Conservation (phyloP, 2,888 invertebrate species). For the Plagiodera versicolora region DNA sequence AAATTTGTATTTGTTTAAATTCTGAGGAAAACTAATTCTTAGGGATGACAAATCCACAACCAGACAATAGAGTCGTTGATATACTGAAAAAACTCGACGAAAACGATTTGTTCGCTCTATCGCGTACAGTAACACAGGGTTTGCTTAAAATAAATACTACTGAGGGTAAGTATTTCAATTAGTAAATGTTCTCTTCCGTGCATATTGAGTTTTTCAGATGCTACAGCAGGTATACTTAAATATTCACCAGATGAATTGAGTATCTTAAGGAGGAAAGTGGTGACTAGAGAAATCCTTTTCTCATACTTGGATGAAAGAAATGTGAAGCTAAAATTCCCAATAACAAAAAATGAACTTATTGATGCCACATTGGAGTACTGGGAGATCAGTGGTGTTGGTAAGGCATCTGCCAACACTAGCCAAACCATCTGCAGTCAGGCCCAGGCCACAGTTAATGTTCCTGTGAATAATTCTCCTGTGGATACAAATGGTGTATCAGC, state of each 20-base stretch:
- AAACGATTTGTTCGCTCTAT: slow-evolving; percentile 41
- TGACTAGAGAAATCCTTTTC: slow-evolving; percentile 60
- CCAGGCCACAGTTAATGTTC: slow-evolving; percentile 8
- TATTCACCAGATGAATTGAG: slow-evolving; percentile 56
- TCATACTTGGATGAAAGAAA: slow-evolving; percentile 58
- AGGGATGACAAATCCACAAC: background rate
- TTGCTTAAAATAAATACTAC: slow-evolving; percentile 42
- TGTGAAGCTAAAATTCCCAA: slow-evolving; percentile 53
- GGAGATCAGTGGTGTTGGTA: slow-evolving; percentile 39
- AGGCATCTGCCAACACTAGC: background rate
- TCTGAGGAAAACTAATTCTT: too few species aligned
- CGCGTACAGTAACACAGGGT: slow-evolving; percentile 48
- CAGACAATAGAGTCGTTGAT: slow-evolving; percentile 25
- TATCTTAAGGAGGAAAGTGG: slow-evolving; percentile 57
- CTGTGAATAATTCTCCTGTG: slow-evolving; percentile 1
- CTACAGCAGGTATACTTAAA: slow-evolving; percentile 56
- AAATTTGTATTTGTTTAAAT: too few species aligned
- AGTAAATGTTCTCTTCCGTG: background rate
- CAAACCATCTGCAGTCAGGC: slow-evolving; percentile 8
- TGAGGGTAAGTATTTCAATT: slow-evolving; percentile 39
- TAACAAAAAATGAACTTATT: slow-evolving; percentile 59
- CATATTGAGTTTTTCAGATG: slow-evolving; percentile 54
- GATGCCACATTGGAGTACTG: slow-evolving; percentile 56
- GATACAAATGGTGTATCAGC: slow-evolving; percentile 46
- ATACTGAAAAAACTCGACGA: slow-evolving; percentile 39